These are phyloP conservation scores for Neodontobutis hainanensis DNA, from an alignment of 2,113 vertebrate genomes.

Conservation along the genomic window DNA sequence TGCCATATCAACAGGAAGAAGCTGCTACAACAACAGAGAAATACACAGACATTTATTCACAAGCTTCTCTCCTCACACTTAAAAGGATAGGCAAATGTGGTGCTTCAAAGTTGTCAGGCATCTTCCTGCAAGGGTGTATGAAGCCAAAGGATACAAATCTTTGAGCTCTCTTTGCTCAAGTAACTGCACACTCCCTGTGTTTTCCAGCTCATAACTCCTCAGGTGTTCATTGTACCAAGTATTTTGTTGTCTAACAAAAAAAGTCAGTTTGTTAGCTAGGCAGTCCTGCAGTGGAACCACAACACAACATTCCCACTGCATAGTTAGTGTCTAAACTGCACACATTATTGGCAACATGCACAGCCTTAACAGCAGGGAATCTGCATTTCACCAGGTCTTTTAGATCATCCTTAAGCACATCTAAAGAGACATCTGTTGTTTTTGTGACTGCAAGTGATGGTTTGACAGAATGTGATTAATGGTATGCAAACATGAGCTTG, in stretches of 20 bases:
- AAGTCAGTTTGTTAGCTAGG: slow-evolving; percentile 36
- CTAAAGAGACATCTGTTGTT: background rate
- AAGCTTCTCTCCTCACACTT: slow-evolving; percentile 10
- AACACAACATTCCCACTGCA: slow-evolving; percentile 31
- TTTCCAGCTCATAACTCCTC: slow-evolving; percentile 47
- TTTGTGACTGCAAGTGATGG: background rate
- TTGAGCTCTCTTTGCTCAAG: slow-evolving; percentile 38
- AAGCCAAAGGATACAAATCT: slow-evolving; percentile 47
- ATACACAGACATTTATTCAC: too few species aligned
- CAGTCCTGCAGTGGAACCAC: slow-evolving; percentile 33
- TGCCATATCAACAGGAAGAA: slow-evolving; percentile 6
- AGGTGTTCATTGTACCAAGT: slow-evolving; percentile 48
- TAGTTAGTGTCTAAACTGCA: slow-evolving; percentile 26
- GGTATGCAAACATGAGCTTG: background rate
- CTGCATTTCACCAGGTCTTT: slow-evolving; percentile 12
- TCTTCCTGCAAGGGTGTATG: slow-evolving; percentile 39
- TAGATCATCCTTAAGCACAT: slow-evolving; percentile 31
- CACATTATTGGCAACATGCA: slow-evolving; percentile 24
- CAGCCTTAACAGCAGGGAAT: slow-evolving; percentile 6
- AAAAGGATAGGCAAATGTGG: slow-evolving; percentile 37
- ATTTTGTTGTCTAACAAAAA: slow-evolving; percentile 41
- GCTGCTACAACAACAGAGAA: background rate
- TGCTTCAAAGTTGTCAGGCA: slow-evolving; percentile 34
- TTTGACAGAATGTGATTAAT: background rate
- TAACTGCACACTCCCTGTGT: slow-evolving; percentile 20